Evolutionary conservation across 2,888 invertebrate species (phyloP).

Genomic region (Cordylochernes scorpioides): DNA sequence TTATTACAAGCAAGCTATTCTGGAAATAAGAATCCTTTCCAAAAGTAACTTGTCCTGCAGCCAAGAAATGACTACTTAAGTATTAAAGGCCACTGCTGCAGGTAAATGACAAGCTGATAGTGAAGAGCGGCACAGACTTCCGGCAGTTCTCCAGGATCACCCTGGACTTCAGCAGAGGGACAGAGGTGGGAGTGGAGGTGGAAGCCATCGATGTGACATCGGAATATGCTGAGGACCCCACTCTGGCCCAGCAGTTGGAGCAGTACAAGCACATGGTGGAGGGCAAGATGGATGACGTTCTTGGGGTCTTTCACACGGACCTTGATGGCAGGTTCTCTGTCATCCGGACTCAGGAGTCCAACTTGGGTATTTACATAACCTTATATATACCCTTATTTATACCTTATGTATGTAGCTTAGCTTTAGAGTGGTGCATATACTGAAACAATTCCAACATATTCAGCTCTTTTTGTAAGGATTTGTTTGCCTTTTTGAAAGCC

Average conservation of each 20-base stretch:
- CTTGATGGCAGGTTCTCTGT: constrained; percentile 56
- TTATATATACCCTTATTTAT: too few relatives aligned
- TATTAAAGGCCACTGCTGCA: constrained; percentile 20
- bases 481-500: not conserved
- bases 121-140: constrained; percentile 78
- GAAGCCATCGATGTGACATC: constrained; percentile 42
- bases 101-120: constrained; percentile 49
- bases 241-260: constrained; percentile 38
- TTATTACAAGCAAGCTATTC: too few relatives aligned
- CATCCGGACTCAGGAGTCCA: constrained; percentile 57
- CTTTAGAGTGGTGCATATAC: too few relatives aligned
- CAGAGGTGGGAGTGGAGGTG: constrained; percentile 33
- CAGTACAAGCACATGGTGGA: constrained; percentile 49
- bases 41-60: too few relatives aligned
- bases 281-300: constrained; percentile 51
- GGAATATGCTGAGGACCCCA: constrained; percentile 39
- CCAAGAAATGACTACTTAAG: too few relatives aligned
- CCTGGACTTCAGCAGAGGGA: constrained; percentile 31
- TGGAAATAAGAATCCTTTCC: too few relatives aligned
- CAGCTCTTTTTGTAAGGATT: not conserved
- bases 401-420: too few relatives aligned
- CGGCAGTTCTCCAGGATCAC: constrained; percentile 57
- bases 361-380: too few relatives aligned
- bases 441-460: too few relatives aligned
- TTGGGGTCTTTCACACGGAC: constrained; percentile 58